Percentiles rank a stretch among this genome's conserved stretches.
Conservation (phyloP, 2,888 invertebrate species). For the Stegophylla sp. region DNA sequence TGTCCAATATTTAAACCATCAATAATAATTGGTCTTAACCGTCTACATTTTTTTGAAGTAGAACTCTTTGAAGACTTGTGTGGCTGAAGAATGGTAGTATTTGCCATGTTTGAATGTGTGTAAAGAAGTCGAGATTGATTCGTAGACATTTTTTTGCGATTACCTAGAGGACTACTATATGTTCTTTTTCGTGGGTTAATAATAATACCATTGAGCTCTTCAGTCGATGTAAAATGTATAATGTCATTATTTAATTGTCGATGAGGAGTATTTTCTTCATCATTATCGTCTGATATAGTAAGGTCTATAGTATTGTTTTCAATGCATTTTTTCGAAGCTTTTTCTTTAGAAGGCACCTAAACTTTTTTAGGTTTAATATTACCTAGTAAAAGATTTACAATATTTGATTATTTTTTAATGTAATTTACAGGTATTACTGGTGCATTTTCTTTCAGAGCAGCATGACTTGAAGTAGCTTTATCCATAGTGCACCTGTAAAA, state of each 20-base stretch:
- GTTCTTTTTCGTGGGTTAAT: background rate
- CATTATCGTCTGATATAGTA: slow-evolving; percentile 26
- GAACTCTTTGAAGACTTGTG: background rate
- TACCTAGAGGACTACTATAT: slow-evolving; percentile 28
- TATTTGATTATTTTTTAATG: background rate
- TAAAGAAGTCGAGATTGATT: background rate
- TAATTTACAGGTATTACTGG: too few relatives aligned
- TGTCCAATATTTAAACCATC: slow-evolving; percentile 86
- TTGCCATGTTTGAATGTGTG: background rate
- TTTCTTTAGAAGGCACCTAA: background rate
- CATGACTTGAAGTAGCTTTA: background rate
- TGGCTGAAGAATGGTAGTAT: background rate
- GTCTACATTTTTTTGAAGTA: background rate
- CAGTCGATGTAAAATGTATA: background rate
- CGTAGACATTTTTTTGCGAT: background rate
- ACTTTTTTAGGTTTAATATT: background rate
- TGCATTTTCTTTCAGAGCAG: background rate
- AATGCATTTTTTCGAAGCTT: background rate
- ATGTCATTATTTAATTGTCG: background rate
- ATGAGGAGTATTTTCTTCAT: background rate
- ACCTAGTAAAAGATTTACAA: too few relatives aligned
- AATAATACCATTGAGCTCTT: background rate
- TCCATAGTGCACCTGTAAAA: slow-evolving; percentile 20
- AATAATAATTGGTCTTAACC: slow-evolving; percentile 75
- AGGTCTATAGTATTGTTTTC: background rate